Evolutionary conservation across 2,888 invertebrate genomes (phyloP).

Genomic region (Branchipolynoe longqiensis): DNA sequence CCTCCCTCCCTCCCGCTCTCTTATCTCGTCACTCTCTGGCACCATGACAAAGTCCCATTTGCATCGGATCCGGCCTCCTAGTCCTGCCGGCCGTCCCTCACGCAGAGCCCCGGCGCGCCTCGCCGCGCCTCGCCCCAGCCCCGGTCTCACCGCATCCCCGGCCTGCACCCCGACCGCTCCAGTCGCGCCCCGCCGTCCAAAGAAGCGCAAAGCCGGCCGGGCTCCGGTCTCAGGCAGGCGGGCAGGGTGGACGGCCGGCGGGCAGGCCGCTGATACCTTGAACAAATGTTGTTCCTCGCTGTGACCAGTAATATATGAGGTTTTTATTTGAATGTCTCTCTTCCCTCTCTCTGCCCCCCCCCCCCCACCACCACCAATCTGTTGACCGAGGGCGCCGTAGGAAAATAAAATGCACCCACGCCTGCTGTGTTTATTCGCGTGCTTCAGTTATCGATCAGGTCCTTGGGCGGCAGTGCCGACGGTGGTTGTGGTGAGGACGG

Average conservation of each 20-base stretch:
- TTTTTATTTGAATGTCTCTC: slow-evolving; percentile 73
- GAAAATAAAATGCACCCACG: slow-evolving; percentile 72
- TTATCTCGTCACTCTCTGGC: background rate
- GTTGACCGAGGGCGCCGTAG: slow-evolving; percentile 72
- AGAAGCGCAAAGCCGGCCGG: no score
- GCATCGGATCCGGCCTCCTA: background rate
- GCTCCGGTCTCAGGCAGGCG: background rate
- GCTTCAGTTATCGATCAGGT: slow-evolving; percentile 69
- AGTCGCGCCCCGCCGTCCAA: background rate
- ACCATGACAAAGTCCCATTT: no score
- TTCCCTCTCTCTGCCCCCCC: no score
- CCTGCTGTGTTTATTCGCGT: slow-evolving; percentile 70
- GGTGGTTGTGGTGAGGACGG: background rate
- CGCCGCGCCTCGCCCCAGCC: background rate
- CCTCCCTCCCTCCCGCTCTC: background rate
- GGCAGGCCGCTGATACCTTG: slow-evolving; percentile 21
- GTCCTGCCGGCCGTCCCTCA: background rate
- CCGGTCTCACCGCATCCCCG: background rate
- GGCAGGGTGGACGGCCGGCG: background rate
- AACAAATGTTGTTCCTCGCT: slow-evolving; percentile 29
- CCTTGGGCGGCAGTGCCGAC: background rate
- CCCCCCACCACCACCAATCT: no score
- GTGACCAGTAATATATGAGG: slow-evolving; percentile 72
- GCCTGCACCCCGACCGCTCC: background rate
- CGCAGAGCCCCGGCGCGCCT: background rate